A percentile compares a stretch with the other conserved stretches of the same genome.
These are phyloP conservation scores for Manis javanica DNA, from an alignment of 2,797 vertebrate species.

Conservation along the genomic window DNA sequence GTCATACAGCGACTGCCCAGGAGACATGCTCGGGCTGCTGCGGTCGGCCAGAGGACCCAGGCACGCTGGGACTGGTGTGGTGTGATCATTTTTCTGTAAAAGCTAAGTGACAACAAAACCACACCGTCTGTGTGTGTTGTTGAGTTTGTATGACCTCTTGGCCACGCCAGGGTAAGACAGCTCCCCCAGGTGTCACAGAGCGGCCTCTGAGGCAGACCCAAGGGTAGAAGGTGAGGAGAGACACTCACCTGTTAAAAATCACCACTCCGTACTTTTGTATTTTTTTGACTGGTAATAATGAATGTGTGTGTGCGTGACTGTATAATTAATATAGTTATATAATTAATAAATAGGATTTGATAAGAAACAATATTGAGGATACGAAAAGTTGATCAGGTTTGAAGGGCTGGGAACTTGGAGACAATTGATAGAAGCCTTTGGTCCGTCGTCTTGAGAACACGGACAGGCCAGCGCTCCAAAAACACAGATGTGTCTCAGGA, in stretches of 20 bases:
- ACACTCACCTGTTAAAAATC: background rate
- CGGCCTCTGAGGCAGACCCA: background rate
- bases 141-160: fast-evolving
- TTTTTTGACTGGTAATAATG: background rate
- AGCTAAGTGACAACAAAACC: fast-evolving
- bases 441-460: background rate
- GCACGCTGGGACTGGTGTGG: fast-evolving
- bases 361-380: background rate
- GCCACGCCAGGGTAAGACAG: background rate
- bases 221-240: background rate
- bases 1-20: fast-evolving
- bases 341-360: background rate
- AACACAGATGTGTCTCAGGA: fast-evolving
- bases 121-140: too few relatives aligned
- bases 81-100: background rate
- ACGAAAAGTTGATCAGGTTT: background rate
- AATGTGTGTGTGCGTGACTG: background rate
- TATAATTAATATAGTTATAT: too few relatives aligned
- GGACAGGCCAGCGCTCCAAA: fast-evolving
- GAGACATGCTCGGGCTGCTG: fast-evolving
- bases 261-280: background rate
- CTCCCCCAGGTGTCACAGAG: fast-evolving
- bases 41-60: too few relatives aligned
- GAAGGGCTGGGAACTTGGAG: too few relatives aligned
- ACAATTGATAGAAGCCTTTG: too few relatives aligned